Evolutionary conservation across 2,888 invertebrate genomes (phyloP), one percentile per base, ranked within the genome.

Genomic region (Dichetophora obliterata): DNA sequence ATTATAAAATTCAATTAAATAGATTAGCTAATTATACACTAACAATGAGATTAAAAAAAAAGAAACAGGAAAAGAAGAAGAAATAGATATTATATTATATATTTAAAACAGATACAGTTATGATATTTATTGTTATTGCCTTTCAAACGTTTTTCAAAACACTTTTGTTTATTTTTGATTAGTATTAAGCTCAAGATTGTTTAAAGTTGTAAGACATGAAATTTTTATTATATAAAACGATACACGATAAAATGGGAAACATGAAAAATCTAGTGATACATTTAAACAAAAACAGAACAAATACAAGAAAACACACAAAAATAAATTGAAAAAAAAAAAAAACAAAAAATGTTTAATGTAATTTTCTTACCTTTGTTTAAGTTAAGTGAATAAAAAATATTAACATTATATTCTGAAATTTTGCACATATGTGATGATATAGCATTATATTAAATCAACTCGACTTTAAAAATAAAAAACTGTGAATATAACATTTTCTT

Each of bases 251-350:
- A 82, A 82, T 83, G 80, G 83, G 82, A 83, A 85, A 83, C 83
- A 85, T 82, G 83, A 84, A 84, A 82, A 86, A 85, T 78, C 82
- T 83, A 82, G 83, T 85, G 83, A 83, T 85, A 83, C 83, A 79
- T 82, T 79, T 78, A 75, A 80, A 79, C 75, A 81, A 79, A 76
- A 78, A 70, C 8, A 27, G 77, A 80, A 81, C 78, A 76, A 78
- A 57, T 37, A 78, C 76, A 59, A 73, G 9, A 66, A 74, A 61
- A 76, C 14, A 68, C 59, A 57, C 70, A 75, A 57, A 78, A 79
- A 81, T 74, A 77, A 82, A 80, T 78, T 78, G 4, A 19, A 54
- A 54, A 52, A n/a, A n/a, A n/a, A n/a, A 61, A 63, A 61, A 77
- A 76, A 34, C 27, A 71, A 77, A 76, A 68, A 70, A 31, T 63